Percentiles rank a stretch among this genome's conserved stretches.
phyloP scores from a whole-genome alignment of 2,888 invertebrate species.

The Xanthorhoe designata region DNA sequence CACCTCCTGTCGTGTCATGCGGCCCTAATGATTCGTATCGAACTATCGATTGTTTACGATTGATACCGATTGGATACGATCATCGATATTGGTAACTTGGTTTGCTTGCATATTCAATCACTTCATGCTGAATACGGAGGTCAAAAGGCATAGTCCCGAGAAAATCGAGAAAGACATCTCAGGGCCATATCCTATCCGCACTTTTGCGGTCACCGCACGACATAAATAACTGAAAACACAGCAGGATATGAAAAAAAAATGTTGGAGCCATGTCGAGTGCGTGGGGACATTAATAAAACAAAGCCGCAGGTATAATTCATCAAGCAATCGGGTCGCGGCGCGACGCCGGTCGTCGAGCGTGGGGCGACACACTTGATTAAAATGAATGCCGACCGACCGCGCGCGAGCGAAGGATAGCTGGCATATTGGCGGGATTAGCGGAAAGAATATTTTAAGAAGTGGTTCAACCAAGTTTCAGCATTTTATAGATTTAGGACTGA shows the following conservation, averaged over 20 bases:
- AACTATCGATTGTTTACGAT: constrained; percentile 38
- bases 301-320: constrained; percentile 58
- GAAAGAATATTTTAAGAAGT: neutral
- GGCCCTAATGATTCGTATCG: constrained; percentile 37
- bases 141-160: constrained; percentile 6
- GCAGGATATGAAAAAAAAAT: constrained; percentile 28
- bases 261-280: constrained; percentile 27
- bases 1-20: constrained; percentile 38
- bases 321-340: constrained; percentile 56
- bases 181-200: constrained; percentile 30
- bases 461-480: too few species aligned
- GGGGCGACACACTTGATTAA: constrained; percentile 65
- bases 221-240: constrained; percentile 17
- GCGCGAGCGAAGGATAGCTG: constrained; percentile 23
- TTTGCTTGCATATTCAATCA: constrained; percentile 10
- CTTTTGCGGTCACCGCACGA: constrained; percentile 21
- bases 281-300: constrained; percentile 39
- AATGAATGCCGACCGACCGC: constrained; percentile 57
- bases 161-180: constrained; percentile 27
- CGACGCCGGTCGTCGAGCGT: constrained; percentile 26
- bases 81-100: constrained; percentile 30
- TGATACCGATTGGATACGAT: constrained; percentile 30
- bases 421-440: constrained; percentile 14
- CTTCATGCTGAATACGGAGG: constrained; percentile 13
- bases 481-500: too few species aligned